Percentiles rank a stretch among this genome's conserved stretches.
Evolutionary conservation across 2,797 vertebrate genomes (phyloP).

Genomic region (Psittacula derbiana): DNA sequence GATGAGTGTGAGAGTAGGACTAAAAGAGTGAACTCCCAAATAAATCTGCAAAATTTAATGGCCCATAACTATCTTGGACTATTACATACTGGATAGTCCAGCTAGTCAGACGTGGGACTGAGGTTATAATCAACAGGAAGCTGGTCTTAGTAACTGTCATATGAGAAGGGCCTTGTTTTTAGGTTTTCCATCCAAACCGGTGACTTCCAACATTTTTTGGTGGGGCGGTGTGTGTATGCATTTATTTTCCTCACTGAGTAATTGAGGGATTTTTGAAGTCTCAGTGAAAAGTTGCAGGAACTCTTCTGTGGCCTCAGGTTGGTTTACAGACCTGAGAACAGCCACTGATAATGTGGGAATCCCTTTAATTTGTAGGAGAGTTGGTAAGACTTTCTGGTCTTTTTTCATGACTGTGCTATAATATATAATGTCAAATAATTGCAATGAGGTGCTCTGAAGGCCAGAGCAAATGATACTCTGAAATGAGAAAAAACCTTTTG

Average conservation of each 20-base stretch:
- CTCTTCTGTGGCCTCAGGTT: background rate
- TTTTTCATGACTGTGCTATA: background rate
- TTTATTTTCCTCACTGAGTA: background rate
- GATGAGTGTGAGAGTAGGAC: background rate
- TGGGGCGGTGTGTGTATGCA: background rate
- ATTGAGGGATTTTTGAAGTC: background rate
- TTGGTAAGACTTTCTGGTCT: background rate
- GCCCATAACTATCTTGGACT: background rate
- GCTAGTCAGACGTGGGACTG: background rate
- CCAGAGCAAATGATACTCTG: background rate
- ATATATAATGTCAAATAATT: background rate
- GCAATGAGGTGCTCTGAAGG: background rate
- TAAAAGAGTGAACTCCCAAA: background rate
- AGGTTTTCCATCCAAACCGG: background rate
- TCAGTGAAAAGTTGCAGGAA: background rate
- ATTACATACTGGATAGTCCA: background rate
- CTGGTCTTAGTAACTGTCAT: background rate
- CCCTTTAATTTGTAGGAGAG: background rate
- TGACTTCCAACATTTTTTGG: background rate
- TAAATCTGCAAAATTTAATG: background rate
- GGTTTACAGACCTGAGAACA: background rate
- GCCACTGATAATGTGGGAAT: background rate
- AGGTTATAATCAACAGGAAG: background rate
- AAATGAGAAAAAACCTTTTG: background rate
- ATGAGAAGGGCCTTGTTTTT: background rate